Evolutionary conservation across 2,797 vertebrate species (phyloP).

Genomic region (Lepus oiostolus): DNA sequence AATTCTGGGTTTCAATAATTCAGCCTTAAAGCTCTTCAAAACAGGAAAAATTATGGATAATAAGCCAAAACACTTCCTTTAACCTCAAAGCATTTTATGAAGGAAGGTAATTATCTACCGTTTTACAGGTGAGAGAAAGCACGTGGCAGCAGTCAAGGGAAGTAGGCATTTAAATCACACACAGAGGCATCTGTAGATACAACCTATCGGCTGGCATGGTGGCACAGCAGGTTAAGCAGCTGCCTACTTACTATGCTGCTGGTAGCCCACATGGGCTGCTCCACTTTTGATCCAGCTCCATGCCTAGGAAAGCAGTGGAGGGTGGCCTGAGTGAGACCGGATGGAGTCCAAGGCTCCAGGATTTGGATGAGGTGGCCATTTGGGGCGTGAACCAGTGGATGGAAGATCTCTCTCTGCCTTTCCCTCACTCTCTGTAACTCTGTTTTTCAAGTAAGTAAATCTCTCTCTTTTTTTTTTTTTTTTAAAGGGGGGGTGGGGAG

Average conservation of each 20-base stretch:
- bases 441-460: no score
- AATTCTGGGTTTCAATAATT: conserved; percentile 28
- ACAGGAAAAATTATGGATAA: neutral
- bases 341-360: no score
- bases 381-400: no score
- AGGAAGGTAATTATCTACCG: neutral
- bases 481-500: neutral
- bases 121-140: neutral
- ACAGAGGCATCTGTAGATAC: neutral
- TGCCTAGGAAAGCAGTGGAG: no score
- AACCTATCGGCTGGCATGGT: neutral
- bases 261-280: no score
- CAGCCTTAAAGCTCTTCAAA: conserved; percentile 10
- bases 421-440: no score
- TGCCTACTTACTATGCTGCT: no score
- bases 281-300: no score
- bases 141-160: neutral
- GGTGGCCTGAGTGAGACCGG: no score
- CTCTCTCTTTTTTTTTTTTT: neutral
- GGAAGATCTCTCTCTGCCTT: no score
- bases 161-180: neutral
- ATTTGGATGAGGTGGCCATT: no score
- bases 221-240: no score
- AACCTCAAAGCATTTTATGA: neutral
- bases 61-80: conserved; percentile 23